Evolutionary conservation across 2,113 vertebrate genomes (phyloP).

Genomic region (Chitala chitala): DNA sequence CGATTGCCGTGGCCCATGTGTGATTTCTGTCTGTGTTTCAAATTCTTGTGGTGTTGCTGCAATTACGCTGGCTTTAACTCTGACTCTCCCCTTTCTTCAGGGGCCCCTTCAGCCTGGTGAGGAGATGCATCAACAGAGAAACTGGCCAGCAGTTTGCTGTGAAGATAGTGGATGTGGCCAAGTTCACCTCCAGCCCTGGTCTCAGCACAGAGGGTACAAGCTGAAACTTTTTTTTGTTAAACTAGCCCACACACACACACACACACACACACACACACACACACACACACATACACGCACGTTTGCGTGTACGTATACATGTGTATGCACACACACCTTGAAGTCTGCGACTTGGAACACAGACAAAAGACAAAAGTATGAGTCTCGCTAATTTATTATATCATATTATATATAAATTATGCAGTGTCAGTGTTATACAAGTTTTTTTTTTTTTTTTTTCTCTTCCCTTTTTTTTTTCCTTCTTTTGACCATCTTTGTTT

Average conservation of each 20-base stretch:
- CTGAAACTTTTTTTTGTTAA: too few species aligned
- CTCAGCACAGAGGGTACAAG: slow-evolving; percentile 96
- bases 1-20: not conserved
- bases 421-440: too few species aligned
- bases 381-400: too few species aligned
- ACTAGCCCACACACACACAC: too few species aligned
- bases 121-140: slow-evolving; percentile 97
- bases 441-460: too few species aligned
- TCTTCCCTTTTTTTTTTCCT: too few species aligned
- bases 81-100: slow-evolving; percentile 57
- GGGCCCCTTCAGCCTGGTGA: slow-evolving; percentile 96
- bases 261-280: too few species aligned
- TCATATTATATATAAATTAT: too few species aligned
- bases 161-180: slow-evolving; percentile 98
- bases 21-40: too few species aligned
- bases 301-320: not conserved
- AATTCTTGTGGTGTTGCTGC: too few species aligned
- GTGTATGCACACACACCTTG: not conserved
- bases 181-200: slow-evolving; percentile 98
- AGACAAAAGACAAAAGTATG: not conserved
- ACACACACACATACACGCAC: not conserved
- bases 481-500: too few species aligned
- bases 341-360: too few species aligned
- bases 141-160: slow-evolving; percentile 97
- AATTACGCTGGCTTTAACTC: not conserved